These are phyloP conservation scores for Meandrina meandrites DNA, from an alignment of 92 coral and sea anemone genomes.

Conservation along the genomic window DNA sequence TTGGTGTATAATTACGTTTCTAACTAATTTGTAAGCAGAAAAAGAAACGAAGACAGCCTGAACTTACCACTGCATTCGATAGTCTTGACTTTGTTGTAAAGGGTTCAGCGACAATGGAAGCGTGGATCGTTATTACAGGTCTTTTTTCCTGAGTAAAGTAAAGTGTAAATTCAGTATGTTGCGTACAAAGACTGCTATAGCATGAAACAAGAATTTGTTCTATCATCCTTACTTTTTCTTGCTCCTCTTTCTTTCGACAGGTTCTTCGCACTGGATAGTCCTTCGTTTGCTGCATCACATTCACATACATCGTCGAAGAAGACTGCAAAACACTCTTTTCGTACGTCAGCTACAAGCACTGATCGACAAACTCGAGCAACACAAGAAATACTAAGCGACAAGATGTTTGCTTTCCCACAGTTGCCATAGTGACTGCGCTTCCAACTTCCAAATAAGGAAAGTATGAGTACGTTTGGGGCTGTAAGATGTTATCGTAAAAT, in stretches of 20 bases:
- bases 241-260: slow-evolving; percentile 12
- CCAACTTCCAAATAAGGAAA: slow-evolving; percentile 29
- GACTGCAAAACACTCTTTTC: not conserved
- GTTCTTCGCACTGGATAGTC: slow-evolving; percentile 31
- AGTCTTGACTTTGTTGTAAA: slow-evolving; percentile 91
- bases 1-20: not conserved
- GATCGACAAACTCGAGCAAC: not conserved
- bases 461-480: not conserved
- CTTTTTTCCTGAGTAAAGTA: slow-evolving; percentile 29
- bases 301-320: slow-evolving; percentile 22
- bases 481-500: not conserved
- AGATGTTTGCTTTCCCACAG: slow-evolving; percentile 34
- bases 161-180: not conserved
- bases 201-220: not conserved
- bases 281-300: slow-evolving; percentile 46
- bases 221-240: not conserved
- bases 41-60: not conserved
- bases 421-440: slow-evolving; percentile 31
- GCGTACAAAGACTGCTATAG: not conserved
- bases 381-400: slow-evolving; percentile 44
- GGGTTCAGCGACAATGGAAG: slow-evolving; percentile 71
- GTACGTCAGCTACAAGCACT: not conserved
- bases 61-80: slow-evolving; percentile 76
- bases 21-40: not conserved
- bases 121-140: slow-evolving; percentile 7